A percentile compares a stretch with the other conserved stretches of the same genome.
phyloP scores from a whole-genome alignment of 2,797 vertebrate genomes.

The Urosaurus nigricauda region DNA sequence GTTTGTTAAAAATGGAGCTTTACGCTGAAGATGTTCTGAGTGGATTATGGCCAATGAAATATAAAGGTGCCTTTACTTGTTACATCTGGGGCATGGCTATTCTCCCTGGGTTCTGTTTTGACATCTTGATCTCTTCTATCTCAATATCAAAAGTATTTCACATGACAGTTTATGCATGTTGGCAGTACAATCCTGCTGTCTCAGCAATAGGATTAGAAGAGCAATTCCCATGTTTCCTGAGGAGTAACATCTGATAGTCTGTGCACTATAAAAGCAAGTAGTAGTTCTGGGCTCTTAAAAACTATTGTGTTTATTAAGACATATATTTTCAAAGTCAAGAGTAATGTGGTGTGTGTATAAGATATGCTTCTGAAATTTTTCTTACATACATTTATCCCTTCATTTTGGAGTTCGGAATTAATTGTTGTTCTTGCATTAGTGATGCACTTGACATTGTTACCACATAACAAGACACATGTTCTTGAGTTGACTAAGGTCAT shows the following conservation, averaged over 20 bases:
- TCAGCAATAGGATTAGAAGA: neutral
- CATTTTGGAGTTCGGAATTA: neutral
- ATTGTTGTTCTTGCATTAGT: neutral
- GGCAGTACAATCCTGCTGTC: neutral
- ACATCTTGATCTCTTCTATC: neutral
- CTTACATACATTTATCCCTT: neutral
- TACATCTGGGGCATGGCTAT: neutral
- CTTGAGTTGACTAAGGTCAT: too few species aligned
- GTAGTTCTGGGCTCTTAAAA: neutral
- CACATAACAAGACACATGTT: too few species aligned
- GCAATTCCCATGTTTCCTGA: neutral
- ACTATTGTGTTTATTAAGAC: neutral
- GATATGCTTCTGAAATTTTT: neutral
- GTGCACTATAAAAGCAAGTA: neutral
- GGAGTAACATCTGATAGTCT: neutral
- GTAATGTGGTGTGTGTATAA: neutral
- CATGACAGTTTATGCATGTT: neutral
- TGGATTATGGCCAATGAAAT: neutral
- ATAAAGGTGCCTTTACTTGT: neutral
- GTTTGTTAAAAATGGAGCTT: slow-evolving; percentile 9
- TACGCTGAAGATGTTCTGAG: neutral
- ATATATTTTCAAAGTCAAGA: neutral
- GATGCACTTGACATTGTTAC: neutral
- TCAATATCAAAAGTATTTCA: slow-evolving; percentile 13
- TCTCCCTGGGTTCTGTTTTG: neutral